These are phyloP conservation scores for Rhingia rostrata DNA, from an alignment of 2,888 invertebrate species.

Conservation along the genomic window DNA sequence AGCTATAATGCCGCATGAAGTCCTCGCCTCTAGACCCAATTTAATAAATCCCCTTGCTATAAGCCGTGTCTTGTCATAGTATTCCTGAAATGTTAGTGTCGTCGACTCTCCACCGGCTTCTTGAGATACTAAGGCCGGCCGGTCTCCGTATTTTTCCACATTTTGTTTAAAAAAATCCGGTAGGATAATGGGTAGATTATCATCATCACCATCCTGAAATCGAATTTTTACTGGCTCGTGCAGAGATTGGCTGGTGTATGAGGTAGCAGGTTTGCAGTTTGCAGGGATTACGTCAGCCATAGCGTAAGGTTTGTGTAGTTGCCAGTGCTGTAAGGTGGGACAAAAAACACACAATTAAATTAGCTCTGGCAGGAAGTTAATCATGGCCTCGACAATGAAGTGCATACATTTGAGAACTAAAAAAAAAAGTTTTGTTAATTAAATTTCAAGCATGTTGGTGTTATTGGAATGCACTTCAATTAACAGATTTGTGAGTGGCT, in stretches of 20 bases:
- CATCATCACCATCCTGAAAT: slow-evolving; percentile 81
- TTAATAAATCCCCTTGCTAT: slow-evolving; percentile 92
- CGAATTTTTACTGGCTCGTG: slow-evolving; percentile 87
- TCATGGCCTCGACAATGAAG: slow-evolving; percentile 6
- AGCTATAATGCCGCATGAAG: slow-evolving; percentile 93
- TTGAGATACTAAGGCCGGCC: slow-evolving; percentile 87
- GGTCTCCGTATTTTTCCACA: slow-evolving; percentile 86
- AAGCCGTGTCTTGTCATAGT: slow-evolving; percentile 87
- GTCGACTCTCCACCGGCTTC: slow-evolving; percentile 84
- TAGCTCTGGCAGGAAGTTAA: slow-evolving; percentile 12
- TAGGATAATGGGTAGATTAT: slow-evolving; percentile 87
- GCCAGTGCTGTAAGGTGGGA: neutral
- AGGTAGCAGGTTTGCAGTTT: slow-evolving; percentile 85
- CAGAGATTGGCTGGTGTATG: slow-evolving; percentile 84
- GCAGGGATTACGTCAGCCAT: neutral
- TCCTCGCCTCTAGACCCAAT: slow-evolving; percentile 89
- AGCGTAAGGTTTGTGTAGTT: neutral
- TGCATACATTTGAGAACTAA: neutral
- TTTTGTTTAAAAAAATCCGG: slow-evolving; percentile 87
- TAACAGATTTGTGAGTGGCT: slow-evolving; percentile 10
- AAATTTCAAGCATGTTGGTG: slow-evolving; percentile 1
- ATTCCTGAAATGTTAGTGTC: slow-evolving; percentile 88
- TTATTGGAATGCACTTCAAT: slow-evolving; percentile 10
- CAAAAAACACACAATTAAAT: slow-evolving; percentile 17
- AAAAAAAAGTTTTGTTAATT: slow-evolving; percentile 5